Percentiles rank a stretch among this genome's conserved stretches.
Evolutionary conservation across 2,113 vertebrate genomes (phyloP).

Genomic region (Labeo rohita): DNA sequence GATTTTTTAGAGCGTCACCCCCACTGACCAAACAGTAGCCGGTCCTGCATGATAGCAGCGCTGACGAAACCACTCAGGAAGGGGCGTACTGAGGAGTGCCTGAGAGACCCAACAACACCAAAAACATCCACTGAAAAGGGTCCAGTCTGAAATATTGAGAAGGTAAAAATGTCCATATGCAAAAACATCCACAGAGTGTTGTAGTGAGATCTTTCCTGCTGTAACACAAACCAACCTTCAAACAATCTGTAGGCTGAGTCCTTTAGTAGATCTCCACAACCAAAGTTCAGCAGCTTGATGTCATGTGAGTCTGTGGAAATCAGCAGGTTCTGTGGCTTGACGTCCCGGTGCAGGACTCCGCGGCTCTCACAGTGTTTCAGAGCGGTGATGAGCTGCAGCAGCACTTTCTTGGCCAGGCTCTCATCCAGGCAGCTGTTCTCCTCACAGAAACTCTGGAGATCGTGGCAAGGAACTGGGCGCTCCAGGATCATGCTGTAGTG

Average conservation of each 20-base stretch:
- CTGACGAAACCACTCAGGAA: conserved; percentile 62
- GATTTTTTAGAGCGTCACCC: conserved; percentile 68
- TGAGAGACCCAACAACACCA: conserved; percentile 17
- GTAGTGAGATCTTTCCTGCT: not conserved
- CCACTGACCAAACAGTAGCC: conserved; percentile 38
- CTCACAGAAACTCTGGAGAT: conserved; percentile 58
- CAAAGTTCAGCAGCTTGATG: conserved; percentile 70
- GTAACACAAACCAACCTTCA: conserved; percentile 55
- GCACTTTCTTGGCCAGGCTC: conserved; percentile 53
- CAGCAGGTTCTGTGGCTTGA: conserved; percentile 77
- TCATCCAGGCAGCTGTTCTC: conserved; percentile 57
- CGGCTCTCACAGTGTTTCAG: conserved; percentile 57
- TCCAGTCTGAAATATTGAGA: not conserved
- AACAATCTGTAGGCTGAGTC: conserved; percentile 58
- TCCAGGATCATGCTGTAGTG: not conserved
- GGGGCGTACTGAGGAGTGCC: conserved; percentile 64
- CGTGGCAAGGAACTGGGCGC: conserved; percentile 6
- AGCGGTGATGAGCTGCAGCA: conserved; percentile 60
- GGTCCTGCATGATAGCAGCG: not conserved
- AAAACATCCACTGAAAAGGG: not conserved
- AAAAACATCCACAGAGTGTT: conserved; percentile 8
- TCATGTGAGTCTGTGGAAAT: conserved; percentile 65
- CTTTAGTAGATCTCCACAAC: conserved; percentile 65
- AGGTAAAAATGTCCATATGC: not conserved
- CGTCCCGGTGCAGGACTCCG: conserved; percentile 63